phyloP scores from a whole-genome alignment of 2,888 invertebrate species.

The Thereva nobilitata region DNA sequence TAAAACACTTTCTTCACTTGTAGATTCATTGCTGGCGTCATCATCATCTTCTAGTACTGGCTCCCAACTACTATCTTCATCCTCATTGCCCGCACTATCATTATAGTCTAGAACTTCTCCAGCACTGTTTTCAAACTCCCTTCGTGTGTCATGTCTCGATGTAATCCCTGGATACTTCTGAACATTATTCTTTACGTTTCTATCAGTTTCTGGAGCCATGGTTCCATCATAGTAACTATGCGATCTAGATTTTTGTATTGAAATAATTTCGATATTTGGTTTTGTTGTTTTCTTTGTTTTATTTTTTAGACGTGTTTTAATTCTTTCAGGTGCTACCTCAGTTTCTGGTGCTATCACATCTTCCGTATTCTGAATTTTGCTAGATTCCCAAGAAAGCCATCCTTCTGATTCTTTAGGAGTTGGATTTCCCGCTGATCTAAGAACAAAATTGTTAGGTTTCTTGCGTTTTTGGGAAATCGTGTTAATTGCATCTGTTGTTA shows the following conservation, averaged over 20 bases:
- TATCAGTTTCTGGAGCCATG: constrained; percentile 41
- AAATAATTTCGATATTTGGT: constrained; percentile 47
- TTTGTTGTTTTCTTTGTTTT: constrained; percentile 1
- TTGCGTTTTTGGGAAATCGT: background rate
- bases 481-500: too few species aligned
- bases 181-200: background rate
- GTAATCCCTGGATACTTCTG: background rate
- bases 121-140: too few species aligned
- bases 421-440: background rate
- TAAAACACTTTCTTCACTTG: too few species aligned
- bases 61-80: too few species aligned
- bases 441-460: background rate
- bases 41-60: too few species aligned
- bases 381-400: too few species aligned
- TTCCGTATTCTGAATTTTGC: too few species aligned
- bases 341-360: too few species aligned
- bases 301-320: background rate
- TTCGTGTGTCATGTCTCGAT: constrained; percentile 26
- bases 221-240: constrained; percentile 58
- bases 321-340: background rate
- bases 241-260: constrained; percentile 56
- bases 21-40: too few species aligned
- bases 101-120: too few species aligned
- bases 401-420: too few species aligned
- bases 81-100: too few species aligned